Evolutionary conservation across 1,140 invertebrate species (phyloP).

Genomic region (Drosophila nasuta): DNA sequence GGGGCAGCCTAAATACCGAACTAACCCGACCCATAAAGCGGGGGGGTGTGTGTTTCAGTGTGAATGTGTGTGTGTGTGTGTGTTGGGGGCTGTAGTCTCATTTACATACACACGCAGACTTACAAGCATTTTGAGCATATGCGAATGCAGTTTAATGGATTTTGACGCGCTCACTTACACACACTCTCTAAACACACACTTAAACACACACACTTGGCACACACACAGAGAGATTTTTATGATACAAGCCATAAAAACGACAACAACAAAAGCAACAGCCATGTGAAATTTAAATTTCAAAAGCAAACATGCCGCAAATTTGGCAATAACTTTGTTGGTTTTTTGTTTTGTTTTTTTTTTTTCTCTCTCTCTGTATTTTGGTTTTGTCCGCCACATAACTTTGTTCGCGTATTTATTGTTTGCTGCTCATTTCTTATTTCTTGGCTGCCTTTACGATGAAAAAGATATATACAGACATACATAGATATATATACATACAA

Average conservation of each 20-base stretch:
- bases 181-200: slow-evolving; percentile 6
- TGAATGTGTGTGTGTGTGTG: not conserved
- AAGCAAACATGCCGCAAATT: slow-evolving; percentile 83
- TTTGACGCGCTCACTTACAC: slow-evolving; percentile 54
- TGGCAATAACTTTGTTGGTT: slow-evolving; percentile 72
- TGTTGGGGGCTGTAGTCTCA: slow-evolving; percentile 11
- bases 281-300: slow-evolving; percentile 83
- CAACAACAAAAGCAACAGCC: slow-evolving; percentile 48
- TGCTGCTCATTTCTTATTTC: slow-evolving; percentile 60
- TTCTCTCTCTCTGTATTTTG: not conserved
- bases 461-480: slow-evolving; percentile 31
- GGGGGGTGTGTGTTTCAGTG: slow-evolving; percentile 6
- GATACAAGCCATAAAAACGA: slow-evolving; percentile 73
- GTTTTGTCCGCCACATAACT: slow-evolving; percentile 31
- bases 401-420: slow-evolving; percentile 54
- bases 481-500: not conserved
- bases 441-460: slow-evolving; percentile 58
- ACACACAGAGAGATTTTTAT: slow-evolving; percentile 61
- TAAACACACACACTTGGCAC: not conserved
- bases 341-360: slow-evolving; percentile 26
- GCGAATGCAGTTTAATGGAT: slow-evolving; percentile 71
- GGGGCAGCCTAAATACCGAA: slow-evolving; percentile 19
- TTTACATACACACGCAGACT: slow-evolving; percentile 29
- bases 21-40: not conserved
- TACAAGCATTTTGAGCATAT: slow-evolving; percentile 21